These are phyloP conservation scores for Gymnosoma rotundatum DNA, from an alignment of 2,888 invertebrate species.

Conservation along the genomic window DNA sequence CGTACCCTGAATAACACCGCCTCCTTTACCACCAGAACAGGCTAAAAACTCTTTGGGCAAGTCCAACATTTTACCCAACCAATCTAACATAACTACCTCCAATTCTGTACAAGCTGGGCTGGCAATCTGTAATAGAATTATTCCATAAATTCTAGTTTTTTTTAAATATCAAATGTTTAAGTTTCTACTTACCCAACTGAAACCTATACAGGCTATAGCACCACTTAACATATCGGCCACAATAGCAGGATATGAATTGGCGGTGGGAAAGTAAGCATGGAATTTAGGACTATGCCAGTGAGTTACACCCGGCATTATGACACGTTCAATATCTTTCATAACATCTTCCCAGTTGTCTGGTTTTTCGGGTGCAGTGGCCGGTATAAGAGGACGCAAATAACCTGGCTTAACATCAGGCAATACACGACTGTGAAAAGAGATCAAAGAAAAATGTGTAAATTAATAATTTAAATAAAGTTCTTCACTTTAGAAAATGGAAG, in stretches of 20 bases:
- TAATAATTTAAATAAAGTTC: too few relatives aligned
- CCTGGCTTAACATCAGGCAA: constrained; percentile 96
- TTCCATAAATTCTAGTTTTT: not conserved
- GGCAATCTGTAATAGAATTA: constrained; percentile 87
- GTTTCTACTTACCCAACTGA: constrained; percentile 92
- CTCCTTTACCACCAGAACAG: constrained; percentile 91
- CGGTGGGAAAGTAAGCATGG: constrained; percentile 97
- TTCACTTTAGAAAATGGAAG: too few relatives aligned
- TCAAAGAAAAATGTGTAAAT: not conserved
- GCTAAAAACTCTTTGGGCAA: constrained; percentile 93
- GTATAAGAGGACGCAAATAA: constrained; percentile 93
- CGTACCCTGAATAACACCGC: constrained; percentile 96
- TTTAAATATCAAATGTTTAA: not conserved
- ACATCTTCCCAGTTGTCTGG: constrained; percentile 96
- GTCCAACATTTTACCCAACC: constrained; percentile 96
- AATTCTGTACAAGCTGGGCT: constrained; percentile 98
- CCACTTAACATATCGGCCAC: constrained; percentile 97
- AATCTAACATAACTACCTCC: constrained; percentile 97
- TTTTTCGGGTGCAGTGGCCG: constrained; percentile 90
- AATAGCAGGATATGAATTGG: constrained; percentile 95
- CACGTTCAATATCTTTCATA: constrained; percentile 95
- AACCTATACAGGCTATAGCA: constrained; percentile 97
- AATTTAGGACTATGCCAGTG: constrained; percentile 98
- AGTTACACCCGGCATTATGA: constrained; percentile 99
- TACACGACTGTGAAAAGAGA: constrained; percentile 86